Percentiles rank a stretch among this genome's conserved stretches.
phyloP scores from a whole-genome alignment of 2,888 invertebrate species.

The Chaitophorus viminalis region DNA sequence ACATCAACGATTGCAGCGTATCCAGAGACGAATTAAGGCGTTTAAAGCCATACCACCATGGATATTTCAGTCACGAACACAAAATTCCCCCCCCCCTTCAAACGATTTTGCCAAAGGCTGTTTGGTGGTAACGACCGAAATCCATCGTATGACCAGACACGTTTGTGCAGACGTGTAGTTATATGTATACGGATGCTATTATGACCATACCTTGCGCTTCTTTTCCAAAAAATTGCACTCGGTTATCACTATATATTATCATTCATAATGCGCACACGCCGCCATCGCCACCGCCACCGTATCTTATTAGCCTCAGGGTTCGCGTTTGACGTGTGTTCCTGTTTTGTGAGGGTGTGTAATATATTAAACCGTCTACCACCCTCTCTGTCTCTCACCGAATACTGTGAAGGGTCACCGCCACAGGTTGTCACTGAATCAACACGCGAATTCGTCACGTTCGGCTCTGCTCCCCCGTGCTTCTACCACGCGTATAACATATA shows the following conservation, averaged over 20 bases:
- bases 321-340: neutral
- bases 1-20: too few relatives aligned
- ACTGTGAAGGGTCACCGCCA: neutral
- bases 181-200: too few relatives aligned
- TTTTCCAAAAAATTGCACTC: too few relatives aligned
- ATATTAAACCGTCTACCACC: neutral
- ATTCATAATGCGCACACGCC: too few relatives aligned
- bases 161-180: too few relatives aligned
- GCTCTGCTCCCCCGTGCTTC: neutral
- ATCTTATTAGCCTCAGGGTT: too few relatives aligned
- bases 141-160: neutral
- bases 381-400: neutral
- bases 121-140: neutral
- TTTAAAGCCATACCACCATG: too few relatives aligned
- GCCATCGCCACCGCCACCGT: too few relatives aligned
- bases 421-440: conserved; percentile 50
- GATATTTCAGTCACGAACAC: too few relatives aligned
- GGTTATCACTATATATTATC: too few relatives aligned
- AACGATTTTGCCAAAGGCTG: neutral
- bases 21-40: too few relatives aligned
- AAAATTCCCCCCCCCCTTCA: neutral
- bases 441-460: conserved; percentile 43
- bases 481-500: neutral
- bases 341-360: neutral
- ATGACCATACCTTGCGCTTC: too few relatives aligned